Conservation (phyloP, 2,888 invertebrate genomes). For the Caenorhabditis panamensis region DNA sequence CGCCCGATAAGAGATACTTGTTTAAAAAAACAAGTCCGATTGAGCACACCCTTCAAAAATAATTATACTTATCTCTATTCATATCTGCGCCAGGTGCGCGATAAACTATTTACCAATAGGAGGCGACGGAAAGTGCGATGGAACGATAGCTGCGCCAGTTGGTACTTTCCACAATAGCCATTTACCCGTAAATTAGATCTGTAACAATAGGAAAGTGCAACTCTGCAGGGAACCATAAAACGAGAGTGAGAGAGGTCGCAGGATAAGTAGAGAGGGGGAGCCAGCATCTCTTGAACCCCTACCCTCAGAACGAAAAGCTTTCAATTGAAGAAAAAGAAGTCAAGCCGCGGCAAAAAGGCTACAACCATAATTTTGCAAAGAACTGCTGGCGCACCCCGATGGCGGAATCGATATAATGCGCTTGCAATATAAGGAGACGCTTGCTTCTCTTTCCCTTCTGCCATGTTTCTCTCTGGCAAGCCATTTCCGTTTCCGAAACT, state of each 20-base stretch:
- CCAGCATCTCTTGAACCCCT: too few relatives aligned
- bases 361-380: not conserved
- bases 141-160: slow-evolving; percentile 12
- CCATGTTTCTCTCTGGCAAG: not conserved
- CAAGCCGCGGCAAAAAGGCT: not conserved
- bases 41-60: slow-evolving; percentile 82
- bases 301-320: too few relatives aligned
- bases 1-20: slow-evolving; percentile 83
- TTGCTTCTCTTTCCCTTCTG: not conserved
- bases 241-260: too few relatives aligned
- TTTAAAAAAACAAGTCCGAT: slow-evolving; percentile 84
- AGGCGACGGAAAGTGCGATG: slow-evolving; percentile 62
- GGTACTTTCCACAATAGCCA: slow-evolving; percentile 7
- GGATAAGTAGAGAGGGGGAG: too few relatives aligned
- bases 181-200: not conserved
- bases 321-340: too few relatives aligned
- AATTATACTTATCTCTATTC: not conserved
- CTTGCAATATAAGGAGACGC: slow-evolving; percentile 3
- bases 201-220: slow-evolving; percentile 5
- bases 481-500: not conserved
- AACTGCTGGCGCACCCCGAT: not conserved
- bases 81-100: slow-evolving; percentile 11
- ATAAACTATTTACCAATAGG: slow-evolving; percentile 64
- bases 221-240: too few relatives aligned
- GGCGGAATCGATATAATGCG: slow-evolving; percentile 4